Conservation (phyloP, 2,797 vertebrate species). For the Pipistrellus pygmaeus region DNA sequence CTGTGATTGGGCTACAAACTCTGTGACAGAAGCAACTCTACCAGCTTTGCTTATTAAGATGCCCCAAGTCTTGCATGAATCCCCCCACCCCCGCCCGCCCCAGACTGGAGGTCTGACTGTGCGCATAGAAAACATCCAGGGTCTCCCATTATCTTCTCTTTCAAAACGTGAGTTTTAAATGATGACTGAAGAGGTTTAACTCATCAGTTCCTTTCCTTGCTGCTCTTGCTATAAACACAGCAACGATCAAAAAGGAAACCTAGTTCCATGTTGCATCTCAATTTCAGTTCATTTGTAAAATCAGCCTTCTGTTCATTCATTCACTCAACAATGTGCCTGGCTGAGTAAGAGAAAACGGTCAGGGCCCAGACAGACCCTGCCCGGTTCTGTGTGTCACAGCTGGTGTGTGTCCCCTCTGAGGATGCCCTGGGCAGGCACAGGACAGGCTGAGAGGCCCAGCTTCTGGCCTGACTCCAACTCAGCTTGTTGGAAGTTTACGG, state of each 20-base stretch:
- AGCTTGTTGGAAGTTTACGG: background rate
- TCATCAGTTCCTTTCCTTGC: background rate
- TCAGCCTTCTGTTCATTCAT: background rate
- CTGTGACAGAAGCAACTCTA: background rate
- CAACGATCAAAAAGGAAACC: no score
- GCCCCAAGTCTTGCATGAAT: background rate
- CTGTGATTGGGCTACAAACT: background rate
- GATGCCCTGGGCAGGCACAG: background rate
- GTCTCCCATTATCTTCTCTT: background rate
- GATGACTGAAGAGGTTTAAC: background rate
- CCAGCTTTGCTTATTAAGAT: background rate
- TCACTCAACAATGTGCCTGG: background rate
- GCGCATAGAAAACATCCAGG: accelerated
- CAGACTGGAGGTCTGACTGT: no score
- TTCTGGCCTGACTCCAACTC: background rate
- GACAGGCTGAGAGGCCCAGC: background rate
- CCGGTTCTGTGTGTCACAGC: background rate
- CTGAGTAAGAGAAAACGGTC: background rate
- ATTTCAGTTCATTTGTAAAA: background rate
- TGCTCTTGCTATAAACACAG: background rate
- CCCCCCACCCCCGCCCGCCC: no score
- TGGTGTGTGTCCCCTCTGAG: background rate
- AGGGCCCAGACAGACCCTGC: background rate
- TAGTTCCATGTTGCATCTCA: background rate
- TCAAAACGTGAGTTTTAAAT: background rate